Evolutionary conservation across 1,140 invertebrate genomes (phyloP).

Genomic region (Trypoxylus dichotomus): DNA sequence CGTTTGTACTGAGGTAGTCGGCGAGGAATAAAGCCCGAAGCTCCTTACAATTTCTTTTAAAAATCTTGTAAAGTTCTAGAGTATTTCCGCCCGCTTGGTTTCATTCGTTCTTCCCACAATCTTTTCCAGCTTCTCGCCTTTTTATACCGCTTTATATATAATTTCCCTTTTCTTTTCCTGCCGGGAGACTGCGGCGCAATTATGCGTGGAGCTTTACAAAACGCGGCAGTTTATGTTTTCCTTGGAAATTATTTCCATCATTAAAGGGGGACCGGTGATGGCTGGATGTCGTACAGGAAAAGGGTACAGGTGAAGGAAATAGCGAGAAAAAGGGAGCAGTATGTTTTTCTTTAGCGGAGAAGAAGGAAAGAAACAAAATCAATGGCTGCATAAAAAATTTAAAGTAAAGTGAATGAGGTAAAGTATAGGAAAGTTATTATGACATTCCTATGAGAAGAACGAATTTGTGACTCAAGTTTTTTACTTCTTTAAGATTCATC

Average conservation of each 20-base stretch:
- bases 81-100: constrained; percentile 36
- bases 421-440: no score
- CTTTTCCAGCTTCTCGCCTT: constrained; percentile 35
- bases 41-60: constrained; percentile 33
- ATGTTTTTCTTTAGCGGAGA: no score
- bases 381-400: no score
- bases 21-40: constrained; percentile 20
- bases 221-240: constrained; percentile 29
- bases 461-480: no score
- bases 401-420: no score
- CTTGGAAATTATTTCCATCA: constrained; percentile 12
- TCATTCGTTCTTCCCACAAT: constrained; percentile 34
- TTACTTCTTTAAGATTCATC: no score
- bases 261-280: not conserved
- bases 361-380: no score
- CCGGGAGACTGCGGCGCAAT: constrained; percentile 14
- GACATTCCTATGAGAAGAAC: no score
- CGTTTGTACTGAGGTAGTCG: constrained; percentile 6
- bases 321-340: no score
- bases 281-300: not conserved
- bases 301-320: not conserved
- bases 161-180: not conserved
- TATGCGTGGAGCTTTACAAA: constrained; percentile 31
- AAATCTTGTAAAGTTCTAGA: constrained; percentile 35
- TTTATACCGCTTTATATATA: constrained; percentile 34